Percentiles rank a stretch among this genome's conserved stretches.
These are phyloP conservation scores for Eilema depressum DNA, from an alignment of 2,888 invertebrate genomes.

Conservation along the genomic window DNA sequence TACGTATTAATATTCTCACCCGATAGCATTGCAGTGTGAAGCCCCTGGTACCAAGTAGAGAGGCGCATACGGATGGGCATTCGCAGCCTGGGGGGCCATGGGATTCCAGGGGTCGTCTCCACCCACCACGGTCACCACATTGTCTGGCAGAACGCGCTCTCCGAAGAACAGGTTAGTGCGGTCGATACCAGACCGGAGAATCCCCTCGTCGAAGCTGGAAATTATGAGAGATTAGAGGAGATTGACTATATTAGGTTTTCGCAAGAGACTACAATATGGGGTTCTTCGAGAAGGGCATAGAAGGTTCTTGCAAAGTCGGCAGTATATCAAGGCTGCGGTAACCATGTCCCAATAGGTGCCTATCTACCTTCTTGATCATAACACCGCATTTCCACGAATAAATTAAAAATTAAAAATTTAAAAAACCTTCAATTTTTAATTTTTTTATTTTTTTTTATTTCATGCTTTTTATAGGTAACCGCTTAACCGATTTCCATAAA, in stretches of 20 bases:
- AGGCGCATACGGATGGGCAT: conserved; percentile 63
- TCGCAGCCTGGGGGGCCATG: conserved; percentile 63
- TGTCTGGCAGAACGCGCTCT: conserved; percentile 68
- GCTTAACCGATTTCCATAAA: too few relatives aligned
- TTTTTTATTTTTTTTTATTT: too few relatives aligned
- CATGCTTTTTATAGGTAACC: too few relatives aligned
- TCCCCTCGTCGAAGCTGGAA: conserved; percentile 63
- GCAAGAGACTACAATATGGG: too few relatives aligned
- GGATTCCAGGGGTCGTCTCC: conserved; percentile 76
- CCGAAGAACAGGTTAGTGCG: conserved; percentile 80
- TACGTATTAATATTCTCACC: conserved; percentile 43
- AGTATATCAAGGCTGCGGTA: too few relatives aligned
- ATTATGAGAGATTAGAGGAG: background rate
- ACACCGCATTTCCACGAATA: too few relatives aligned
- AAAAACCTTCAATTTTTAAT: too few relatives aligned
- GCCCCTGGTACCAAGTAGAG: conserved; percentile 67
- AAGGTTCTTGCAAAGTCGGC: too few relatives aligned
- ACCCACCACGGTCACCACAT: conserved; percentile 70
- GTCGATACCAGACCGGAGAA: conserved; percentile 70
- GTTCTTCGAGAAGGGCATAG: too few relatives aligned
- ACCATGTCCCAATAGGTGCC: too few relatives aligned
- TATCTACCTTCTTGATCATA: too few relatives aligned
- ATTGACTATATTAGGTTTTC: background rate
- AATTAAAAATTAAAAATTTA: too few relatives aligned
- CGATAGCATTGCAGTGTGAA: conserved; percentile 72